These are phyloP conservation scores for Indicator maculatus DNA, from an alignment of 2,113 vertebrate genomes.

Conservation along the genomic window DNA sequence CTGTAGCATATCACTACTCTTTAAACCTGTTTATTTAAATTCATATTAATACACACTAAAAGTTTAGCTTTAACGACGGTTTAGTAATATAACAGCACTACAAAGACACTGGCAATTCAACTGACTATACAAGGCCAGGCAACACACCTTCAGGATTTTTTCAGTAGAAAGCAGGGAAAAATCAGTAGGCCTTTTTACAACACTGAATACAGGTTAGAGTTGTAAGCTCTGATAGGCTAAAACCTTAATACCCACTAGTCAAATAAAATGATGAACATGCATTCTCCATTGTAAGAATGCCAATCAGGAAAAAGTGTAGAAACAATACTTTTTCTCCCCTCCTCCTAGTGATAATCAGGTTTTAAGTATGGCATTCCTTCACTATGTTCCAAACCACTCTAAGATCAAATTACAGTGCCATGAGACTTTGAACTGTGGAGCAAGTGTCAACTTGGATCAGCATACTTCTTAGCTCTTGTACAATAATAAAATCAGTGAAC, in stretches of 20 bases:
- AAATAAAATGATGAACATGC: not conserved
- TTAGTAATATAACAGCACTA: not conserved
- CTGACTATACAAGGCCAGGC: not conserved
- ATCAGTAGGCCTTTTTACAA: not conserved
- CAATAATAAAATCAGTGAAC: not conserved
- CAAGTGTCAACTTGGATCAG: not conserved
- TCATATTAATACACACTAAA: not conserved
- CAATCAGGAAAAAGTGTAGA: not conserved
- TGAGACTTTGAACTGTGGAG: not conserved
- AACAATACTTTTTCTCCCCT: too few relatives aligned
- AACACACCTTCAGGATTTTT: not conserved
- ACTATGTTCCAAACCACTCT: not conserved
- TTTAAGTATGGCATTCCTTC: not conserved
- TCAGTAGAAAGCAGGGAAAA: not conserved
- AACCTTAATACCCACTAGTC: not conserved
- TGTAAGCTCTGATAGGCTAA: not conserved
- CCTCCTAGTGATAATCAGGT: not conserved
- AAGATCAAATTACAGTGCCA: not conserved
- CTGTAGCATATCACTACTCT: not conserved
- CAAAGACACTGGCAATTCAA: not conserved
- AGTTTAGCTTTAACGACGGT: not conserved
- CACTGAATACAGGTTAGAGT: not conserved
- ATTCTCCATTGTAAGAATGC: not conserved
- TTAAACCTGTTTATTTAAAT: not conserved
- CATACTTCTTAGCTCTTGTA: not conserved